Conservation (phyloP, 2,113 vertebrate species). For the Saguinus imperator region DNA sequence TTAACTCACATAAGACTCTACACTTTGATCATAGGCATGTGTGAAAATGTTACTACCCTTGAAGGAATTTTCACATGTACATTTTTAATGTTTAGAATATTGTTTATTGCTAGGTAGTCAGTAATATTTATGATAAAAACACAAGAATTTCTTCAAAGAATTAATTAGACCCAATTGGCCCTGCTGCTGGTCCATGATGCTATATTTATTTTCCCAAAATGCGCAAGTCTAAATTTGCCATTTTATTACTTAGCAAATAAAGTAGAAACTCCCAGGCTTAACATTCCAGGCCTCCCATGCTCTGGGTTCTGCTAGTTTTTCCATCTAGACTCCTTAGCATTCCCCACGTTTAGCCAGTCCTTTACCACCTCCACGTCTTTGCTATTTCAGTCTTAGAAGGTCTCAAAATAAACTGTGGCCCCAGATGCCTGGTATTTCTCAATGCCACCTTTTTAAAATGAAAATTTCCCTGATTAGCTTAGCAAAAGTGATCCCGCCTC, state of each 20-base stretch:
- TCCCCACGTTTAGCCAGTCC: background rate
- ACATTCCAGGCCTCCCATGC: background rate
- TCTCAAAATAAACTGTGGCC: background rate
- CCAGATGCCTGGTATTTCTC: background rate
- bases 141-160: slow-evolving; percentile 5
- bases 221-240: background rate
- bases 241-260: slow-evolving; percentile 47
- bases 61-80: background rate
- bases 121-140: background rate
- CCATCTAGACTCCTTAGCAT: background rate
- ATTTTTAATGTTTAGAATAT: background rate
- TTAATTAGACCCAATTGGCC: background rate
- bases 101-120: background rate
- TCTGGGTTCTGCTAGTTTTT: background rate
- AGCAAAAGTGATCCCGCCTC: background rate
- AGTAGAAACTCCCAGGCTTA: background rate
- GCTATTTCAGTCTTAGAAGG: background rate
- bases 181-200: background rate
- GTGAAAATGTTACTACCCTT: background rate
- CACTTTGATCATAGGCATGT: background rate
- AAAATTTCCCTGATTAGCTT: background rate
- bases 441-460: background rate
- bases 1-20: background rate
- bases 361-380: background rate
- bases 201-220: slow-evolving; percentile 20